Evolutionary conservation across 2,888 invertebrate genomes (phyloP), one percentile per base, ranked within the genome.

Genomic region (Amphimallon solstitiale): DNA sequence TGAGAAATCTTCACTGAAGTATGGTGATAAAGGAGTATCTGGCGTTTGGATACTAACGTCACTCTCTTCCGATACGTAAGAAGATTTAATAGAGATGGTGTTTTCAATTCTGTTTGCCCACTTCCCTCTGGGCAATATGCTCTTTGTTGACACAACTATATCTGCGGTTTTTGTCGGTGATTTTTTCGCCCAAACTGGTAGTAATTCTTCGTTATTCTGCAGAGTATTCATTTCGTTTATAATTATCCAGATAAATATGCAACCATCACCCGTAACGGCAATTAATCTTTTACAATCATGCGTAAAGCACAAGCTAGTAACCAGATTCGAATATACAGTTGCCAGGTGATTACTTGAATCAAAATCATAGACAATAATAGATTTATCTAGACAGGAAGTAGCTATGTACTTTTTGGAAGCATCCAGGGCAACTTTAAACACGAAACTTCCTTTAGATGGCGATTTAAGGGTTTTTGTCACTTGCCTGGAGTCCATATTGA

Each of bases 191-290:
- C 56, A 56, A 6, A n/a, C 10, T 14, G 56, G 56, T 40, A 40
- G 12, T 29, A 40, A 15, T 21, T 40, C 23, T 23, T 23, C 40
- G 1, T 38, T 23, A 10, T 40, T 12, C 1, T 23, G 21, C 5
- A 56, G 3, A 12, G 19, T 5, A 40, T 23, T 7, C 2, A 29
- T 29, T 23, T 40, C 40, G 9, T 14, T 15, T 1, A 23, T 23
- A 15, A 23, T 23, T 35, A 14, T 56, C 56, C 56, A 56, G 9
- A 56, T 56, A 14, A 56, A 56, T 9, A 56, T 23, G 23, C 40
- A 56, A 40, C 56, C 40, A 40, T 56, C 56, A 10, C 56, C 56
- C 2, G 56, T 56, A 21, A 40, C 56, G 6, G 56, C 40, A n/a
- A 56, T 56, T 40, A 56, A 23, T 21, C 40, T 56, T 21, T 23